Base-by-base conservation (phyloP, 2,797 vertebrate genomes). In the Hypotaenidia okinawae region DNA sequence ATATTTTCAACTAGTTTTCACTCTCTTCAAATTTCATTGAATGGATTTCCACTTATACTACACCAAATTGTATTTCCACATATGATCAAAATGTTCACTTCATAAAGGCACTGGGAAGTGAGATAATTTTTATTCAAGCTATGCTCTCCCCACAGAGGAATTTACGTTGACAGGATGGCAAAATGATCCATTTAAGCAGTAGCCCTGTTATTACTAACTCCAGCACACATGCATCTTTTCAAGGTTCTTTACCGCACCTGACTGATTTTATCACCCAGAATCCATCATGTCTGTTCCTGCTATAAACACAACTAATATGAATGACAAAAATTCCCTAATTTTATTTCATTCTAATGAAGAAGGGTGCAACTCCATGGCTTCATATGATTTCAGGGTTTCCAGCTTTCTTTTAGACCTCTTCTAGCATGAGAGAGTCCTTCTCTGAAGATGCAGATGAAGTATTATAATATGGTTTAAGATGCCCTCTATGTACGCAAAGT, bases 21-120 rank as follows among this genome's bases (percentile, higher is more conserved):
- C 21, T 28, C 22, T 80, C 52, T 72, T 94, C 69, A 70, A 22
- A 37, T 90, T 85, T 76, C 77, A 30, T 18, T 45, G n/a, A 93
- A 78, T 78, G 79, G 41, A 84, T 81, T 95, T 92, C 66, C 51
- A 90, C 52, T 95, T 95, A 62, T 7, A 35, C 16, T 55, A 67
- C 32, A 55, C 25, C 59, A 89, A 91, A 94, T 22, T 74, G 21
- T 63, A 87, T 87, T 92, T 96, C 83, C 76, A 86, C 33, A 33
- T 67, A 85, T 16, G 41, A 89, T 22, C 10, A 22, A 81, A 92
- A 84, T 8, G 5, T 66, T 91, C 51, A 47, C 59, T 92, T 76
- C 10, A 93, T n/a, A 76, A 84, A 94, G 11, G 32, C 15, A 66
- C 27, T 37, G 23, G 64, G 35, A 87, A 69, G 55, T 13, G 33